Base-by-base conservation (phyloP, 2,888 invertebrate species). In the Ochropleura leucogaster region DNA sequence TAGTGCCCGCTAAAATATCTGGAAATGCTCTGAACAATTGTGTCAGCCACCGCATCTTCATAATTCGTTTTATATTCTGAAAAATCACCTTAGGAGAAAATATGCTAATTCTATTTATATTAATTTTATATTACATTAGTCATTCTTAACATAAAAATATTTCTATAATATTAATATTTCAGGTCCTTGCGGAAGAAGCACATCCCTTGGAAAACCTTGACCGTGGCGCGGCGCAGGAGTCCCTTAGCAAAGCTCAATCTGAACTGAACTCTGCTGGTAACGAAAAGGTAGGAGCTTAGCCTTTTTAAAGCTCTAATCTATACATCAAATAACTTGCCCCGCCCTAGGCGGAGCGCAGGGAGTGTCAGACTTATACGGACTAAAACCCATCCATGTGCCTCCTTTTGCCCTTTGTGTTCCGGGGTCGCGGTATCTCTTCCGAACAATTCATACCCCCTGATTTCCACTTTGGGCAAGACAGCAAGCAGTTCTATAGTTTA, bases 181-280 rank as follows among this genome's bases (percentile, higher is more conserved):
- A 99, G 97, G 97, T 99, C 70, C 96, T 99, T 85, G 99, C 99
- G 51, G 99, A 99, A 95, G 99, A 99, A 96, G 99, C 99, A 14
- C 98, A 98, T 89, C 97, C 97, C 16, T 90, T 99, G 64, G 99
- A 98, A 87, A 97, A 97, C 89, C 94, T 99, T 79, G 99, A 99
- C 95, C 94, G 96, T 65, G 94, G 97, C 71, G 98, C 98, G 68
- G 98, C 99, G 60, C 97, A 98, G 90, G 99, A 99, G 87, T 97
- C 98, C 64, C 96, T 99, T 65, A 97, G 96, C 90, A 98, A 98
- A 95, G 99, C 99, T 16, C 98, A 99, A 93, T 98, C 98, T 74
- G 97, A 98, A 92, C 92, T 98, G 47, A 97, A 96, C 74, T 97
- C 98, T n/a, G 99, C 99, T 30, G 95, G 97, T 12, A 97, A 97